These are phyloP conservation scores for Diplodus sargus DNA, from an alignment of 2,797 vertebrate species.

Conservation along the genomic window DNA sequence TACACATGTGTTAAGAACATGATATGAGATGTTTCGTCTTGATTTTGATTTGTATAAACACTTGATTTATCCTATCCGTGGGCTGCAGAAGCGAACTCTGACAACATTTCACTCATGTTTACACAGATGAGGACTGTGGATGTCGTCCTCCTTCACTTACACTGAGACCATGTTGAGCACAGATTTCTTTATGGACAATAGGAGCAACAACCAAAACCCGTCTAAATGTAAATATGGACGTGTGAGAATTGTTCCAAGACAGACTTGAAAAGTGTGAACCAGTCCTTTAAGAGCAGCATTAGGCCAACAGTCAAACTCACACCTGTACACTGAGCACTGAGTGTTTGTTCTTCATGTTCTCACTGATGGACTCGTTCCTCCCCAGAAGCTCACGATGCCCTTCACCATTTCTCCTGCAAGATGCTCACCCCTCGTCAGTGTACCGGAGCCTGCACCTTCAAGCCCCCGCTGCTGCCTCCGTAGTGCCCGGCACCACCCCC, in stretches of 20 bases:
- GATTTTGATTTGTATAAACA: too few species aligned
- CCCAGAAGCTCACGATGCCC: slow-evolving; percentile 93
- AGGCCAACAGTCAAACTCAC: neutral
- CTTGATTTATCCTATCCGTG: too few species aligned
- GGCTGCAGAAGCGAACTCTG: too few species aligned
- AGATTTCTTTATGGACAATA: neutral
- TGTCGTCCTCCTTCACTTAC: neutral
- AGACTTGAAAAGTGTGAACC: slow-evolving; percentile 7
- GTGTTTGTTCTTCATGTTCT: slow-evolving; percentile 54
- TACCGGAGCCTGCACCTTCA: slow-evolving; percentile 94
- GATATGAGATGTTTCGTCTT: too few species aligned
- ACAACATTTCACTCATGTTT: too few species aligned
- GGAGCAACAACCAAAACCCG: neutral
- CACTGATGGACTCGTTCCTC: slow-evolving; percentile 76
- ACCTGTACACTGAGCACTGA: neutral
- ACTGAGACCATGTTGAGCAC: neutral
- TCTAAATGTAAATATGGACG: neutral
- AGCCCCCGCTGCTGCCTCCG: slow-evolving; percentile 93
- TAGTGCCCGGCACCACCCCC: slow-evolving; percentile 64
- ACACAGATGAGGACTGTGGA: neutral
- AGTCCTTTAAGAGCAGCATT: slow-evolving; percentile 3
- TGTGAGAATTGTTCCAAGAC: neutral
- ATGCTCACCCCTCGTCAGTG: slow-evolving; percentile 96
- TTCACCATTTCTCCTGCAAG: slow-evolving; percentile 97
- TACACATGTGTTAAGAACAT: too few species aligned